phyloP scores from a whole-genome alignment of 1,140 invertebrate genomes.

The Drosophila carrolli region DNA sequence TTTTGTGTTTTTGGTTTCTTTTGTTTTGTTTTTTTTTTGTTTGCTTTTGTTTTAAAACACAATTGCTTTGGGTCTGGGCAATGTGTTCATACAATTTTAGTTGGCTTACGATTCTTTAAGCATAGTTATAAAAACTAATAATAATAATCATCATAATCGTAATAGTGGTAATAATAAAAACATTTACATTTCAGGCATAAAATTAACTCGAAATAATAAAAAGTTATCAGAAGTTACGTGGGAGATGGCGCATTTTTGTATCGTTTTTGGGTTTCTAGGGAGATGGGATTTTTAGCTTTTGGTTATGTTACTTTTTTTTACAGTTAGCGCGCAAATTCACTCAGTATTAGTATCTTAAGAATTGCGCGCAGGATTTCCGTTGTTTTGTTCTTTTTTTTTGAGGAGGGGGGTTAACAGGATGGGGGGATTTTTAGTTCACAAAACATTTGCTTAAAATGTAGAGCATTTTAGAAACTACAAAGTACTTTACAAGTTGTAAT shows the following conservation, averaged over 20 bases:
- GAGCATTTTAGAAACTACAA: conserved; percentile 12
- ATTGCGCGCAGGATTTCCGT: conserved; percentile 35
- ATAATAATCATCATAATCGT: conserved; percentile 49
- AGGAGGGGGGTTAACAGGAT: not conserved
- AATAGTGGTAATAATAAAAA: conserved; percentile 51
- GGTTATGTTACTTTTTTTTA: conserved; percentile 18
- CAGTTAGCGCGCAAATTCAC: conserved; percentile 42
- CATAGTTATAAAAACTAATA: conserved; percentile 30
- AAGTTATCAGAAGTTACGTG: not conserved
- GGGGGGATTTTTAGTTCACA: not conserved
- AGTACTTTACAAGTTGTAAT: conserved; percentile 17
- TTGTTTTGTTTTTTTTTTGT: conserved; percentile 33
- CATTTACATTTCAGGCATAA: conserved; percentile 33
- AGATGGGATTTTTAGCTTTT: conserved; percentile 7
- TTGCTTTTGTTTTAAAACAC: conserved; percentile 55
- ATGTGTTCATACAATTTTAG: conserved; percentile 52
- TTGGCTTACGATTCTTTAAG: conserved; percentile 17
- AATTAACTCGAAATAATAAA: conserved; percentile 13
- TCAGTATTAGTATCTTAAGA: conserved; percentile 68
- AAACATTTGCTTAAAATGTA: conserved; percentile 7
- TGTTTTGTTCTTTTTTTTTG: conserved; percentile 8
- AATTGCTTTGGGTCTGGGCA: conserved; percentile 33
- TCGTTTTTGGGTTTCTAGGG: not conserved
- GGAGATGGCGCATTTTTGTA: not conserved
- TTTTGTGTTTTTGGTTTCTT: conserved; percentile 39